Evolutionary conservation across 2,113 vertebrate species (phyloP), one percentile per base, ranked within the genome.

Genomic region (Scortum barcoo): DNA sequence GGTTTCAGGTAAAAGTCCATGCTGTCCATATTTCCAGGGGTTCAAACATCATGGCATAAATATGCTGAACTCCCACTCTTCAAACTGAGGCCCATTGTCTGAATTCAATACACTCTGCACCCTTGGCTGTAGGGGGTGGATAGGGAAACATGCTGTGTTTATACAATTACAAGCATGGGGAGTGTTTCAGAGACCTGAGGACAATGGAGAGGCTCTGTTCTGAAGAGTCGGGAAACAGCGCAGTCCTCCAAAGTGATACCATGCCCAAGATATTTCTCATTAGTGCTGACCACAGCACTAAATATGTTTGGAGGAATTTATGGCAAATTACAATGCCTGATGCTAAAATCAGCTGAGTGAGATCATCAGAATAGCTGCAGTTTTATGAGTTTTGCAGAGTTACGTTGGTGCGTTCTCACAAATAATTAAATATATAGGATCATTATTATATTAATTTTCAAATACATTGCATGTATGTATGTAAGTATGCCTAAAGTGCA

Each of bases 191-290:
- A 84, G 85, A 81, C 42, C 42, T 24, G 56, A 67, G 86, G 90
- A 95, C 93, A 95, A 95, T 86, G 88, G 74, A 85, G 76, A 62
- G 86, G 76, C 93, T 95, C 91, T 95, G 93, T 94, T 84, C 88
- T 58, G 76, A 88, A 46, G 70, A 62, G 70, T 36, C 70, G 22
- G 76, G 72, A 63, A 72, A 30, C 81, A 74, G 82, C 61, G 58
- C 42, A 90, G 50, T 81, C 75, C 72, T 72, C 74, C 33, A 74
- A 68, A 88, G 76, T 93, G 92, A 94, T 88, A 83, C 91, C 88
- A 91, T 80, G 77, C 86, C 74, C 58, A 77, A 94, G 91, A 94
- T 89, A 94, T 94, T 89, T 91, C 77, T 90, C 87, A 93, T 93
- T 90, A 94, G 78, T 46, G 78, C 82, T 74, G 86, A 89, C 85